Evolutionary conservation across 2,113 vertebrate genomes (phyloP), one percentile per base, ranked within the genome.

Genomic region (Hydrolagus affinis): DNA sequence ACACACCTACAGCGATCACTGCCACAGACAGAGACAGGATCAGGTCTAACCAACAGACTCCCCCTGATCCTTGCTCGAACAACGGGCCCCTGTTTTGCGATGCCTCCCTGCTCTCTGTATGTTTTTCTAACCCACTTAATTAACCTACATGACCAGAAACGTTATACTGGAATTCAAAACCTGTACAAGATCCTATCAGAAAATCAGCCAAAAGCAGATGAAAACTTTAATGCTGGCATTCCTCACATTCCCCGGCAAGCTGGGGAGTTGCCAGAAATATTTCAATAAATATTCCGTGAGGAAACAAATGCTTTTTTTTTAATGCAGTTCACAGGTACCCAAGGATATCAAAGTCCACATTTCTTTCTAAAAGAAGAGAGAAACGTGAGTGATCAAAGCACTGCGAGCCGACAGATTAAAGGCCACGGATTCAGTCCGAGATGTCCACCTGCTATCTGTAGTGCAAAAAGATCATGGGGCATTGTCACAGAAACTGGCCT

Each of bases 181-280:
- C 28, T 64, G 25, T 9, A 66, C 25, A 25, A 32, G 78, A 83
- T 83, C 66, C 8, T 83, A 83, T 83, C 78, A 83, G 44, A 44
- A 83, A 25, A 83, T 32, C 78, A 83, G 32, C 25, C 62, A 83
- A 83, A 83, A 44, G 19, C 25, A 66, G 25, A 56, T 56, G 15
- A 66, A 66, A 44, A 28, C 66, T 83, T 83, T 83, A 83, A 83
- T 83, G 66, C 66, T 68, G 60, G 60, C 64, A 83, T 83, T 83
- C 78, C 66, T 83, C 8, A 66, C 64, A 83, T 83, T 83, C 78
- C 66, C 28, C 78, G 11, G 25, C 23, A 66, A 19, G 62, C 19
- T 30, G 78, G 78, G 23, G 78, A 15, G 60, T 83, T 28, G 62
- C 23, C 78, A 21, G 12, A 28, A 28, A 30, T 66, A 32, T 66